These are phyloP conservation scores for Corythaixoides concolor DNA, from an alignment of 2,113 vertebrate genomes.

Conservation along the genomic window DNA sequence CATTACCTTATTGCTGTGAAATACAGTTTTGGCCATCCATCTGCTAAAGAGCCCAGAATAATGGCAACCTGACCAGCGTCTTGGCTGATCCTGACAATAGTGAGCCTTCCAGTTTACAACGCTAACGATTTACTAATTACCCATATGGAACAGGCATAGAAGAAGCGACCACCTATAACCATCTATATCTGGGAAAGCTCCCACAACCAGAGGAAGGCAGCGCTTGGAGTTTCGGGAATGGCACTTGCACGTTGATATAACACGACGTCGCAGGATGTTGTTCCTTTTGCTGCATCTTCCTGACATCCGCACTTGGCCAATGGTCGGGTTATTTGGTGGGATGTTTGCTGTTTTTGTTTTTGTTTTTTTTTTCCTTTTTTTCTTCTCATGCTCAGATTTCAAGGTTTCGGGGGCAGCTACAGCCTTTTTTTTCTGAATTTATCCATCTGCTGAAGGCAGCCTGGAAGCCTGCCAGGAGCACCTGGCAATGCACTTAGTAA, in stretches of 20 bases:
- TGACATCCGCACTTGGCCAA: not conserved
- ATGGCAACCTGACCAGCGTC: not conserved
- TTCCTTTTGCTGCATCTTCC: not conserved
- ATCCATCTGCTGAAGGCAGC: not conserved
- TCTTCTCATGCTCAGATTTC: not conserved
- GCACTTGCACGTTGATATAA: not conserved
- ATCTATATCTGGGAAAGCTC: not conserved
- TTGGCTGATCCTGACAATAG: not conserved
- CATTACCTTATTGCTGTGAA: slow-evolving; percentile 17
- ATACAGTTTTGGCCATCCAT: not conserved
- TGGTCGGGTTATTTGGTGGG: not conserved
- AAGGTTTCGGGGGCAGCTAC: not conserved
- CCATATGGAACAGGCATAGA: not conserved
- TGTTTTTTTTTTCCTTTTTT: accelerated
- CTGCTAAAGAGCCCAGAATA: not conserved
- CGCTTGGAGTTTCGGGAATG: not conserved
- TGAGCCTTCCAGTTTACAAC: slow-evolving; percentile 29
- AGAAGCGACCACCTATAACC: slow-evolving; percentile 35
- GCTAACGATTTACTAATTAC: slow-evolving; percentile 55
- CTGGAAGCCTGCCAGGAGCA: slow-evolving; percentile 28
- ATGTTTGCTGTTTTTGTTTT: not conserved
- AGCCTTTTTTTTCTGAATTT: not conserved
- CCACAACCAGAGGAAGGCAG: not conserved
- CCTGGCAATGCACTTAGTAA: slow-evolving; percentile 42
- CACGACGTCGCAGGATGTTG: not conserved